phyloP scores from a whole-genome alignment of 2,888 invertebrate genomes.

The Bibio marci region DNA sequence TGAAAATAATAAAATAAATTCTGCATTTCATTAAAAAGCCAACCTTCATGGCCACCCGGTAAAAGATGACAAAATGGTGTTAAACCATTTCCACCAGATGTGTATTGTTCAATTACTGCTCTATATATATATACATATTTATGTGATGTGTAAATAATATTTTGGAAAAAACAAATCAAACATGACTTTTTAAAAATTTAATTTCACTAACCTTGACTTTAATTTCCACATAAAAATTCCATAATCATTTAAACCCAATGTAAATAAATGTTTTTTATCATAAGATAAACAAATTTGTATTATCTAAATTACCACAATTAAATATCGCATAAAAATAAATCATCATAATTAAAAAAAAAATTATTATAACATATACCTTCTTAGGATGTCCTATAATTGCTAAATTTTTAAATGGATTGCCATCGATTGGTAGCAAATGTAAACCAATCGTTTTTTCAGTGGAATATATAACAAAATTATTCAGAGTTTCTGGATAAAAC shows the following conservation, averaged over 20 bases:
- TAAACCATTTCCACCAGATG: slow-evolving; percentile 37
- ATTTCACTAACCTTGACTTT: slow-evolving; percentile 30
- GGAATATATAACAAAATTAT: slow-evolving; percentile 40
- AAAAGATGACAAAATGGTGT: slow-evolving; percentile 54
- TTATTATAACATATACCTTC: slow-evolving; percentile 38
- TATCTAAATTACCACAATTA: slow-evolving; percentile 3
- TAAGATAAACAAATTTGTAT: not conserved
- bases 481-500: too few relatives aligned
- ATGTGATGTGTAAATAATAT: too few relatives aligned
- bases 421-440: slow-evolving; percentile 50
- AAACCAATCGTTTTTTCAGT: slow-evolving; percentile 48
- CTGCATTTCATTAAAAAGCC: slow-evolving; percentile 51
- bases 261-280: slow-evolving; percentile 34
- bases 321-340: too few relatives aligned
- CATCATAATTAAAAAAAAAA: too few relatives aligned
- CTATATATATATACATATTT: too few relatives aligned
- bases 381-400: slow-evolving; percentile 46
- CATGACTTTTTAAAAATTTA: not conserved
- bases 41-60: slow-evolving; percentile 51
- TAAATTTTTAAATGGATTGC: slow-evolving; percentile 52
- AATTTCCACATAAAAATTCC: slow-evolving; percentile 39
- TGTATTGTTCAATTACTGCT: slow-evolving; percentile 32
- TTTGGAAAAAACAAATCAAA: not conserved
- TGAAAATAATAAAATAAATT: slow-evolving; percentile 64
- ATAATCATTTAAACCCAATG: slow-evolving; percentile 34